Evolutionary conservation across 2,113 vertebrate species (phyloP).

Genomic region (Vombatus ursinus): DNA sequence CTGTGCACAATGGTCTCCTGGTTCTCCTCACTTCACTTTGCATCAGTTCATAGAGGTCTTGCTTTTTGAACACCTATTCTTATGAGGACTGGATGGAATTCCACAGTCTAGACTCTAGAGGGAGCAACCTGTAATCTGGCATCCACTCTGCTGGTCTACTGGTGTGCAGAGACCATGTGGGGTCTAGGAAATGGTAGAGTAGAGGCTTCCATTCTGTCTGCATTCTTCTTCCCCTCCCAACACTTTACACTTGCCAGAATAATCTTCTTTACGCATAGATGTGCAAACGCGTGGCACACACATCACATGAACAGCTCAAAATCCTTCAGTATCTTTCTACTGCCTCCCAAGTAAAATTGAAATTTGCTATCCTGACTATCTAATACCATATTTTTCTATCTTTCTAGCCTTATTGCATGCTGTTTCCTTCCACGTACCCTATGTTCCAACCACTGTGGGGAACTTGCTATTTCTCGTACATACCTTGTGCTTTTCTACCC

Average conservation of each 20-base stretch:
- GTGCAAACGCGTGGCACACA: background rate
- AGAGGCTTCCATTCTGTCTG: background rate
- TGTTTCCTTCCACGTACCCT: background rate
- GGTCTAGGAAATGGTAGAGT: background rate
- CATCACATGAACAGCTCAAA: background rate
- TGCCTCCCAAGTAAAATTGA: background rate
- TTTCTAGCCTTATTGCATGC: background rate
- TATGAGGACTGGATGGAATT: too few species aligned
- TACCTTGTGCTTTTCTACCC: background rate
- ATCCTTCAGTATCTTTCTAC: background rate
- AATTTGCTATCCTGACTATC: background rate
- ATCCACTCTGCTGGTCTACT: background rate
- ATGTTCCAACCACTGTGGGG: background rate
- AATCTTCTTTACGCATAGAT: background rate
- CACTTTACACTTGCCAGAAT: background rate
- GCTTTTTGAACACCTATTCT: too few species aligned
- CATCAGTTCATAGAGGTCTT: too few species aligned
- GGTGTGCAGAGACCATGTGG: background rate
- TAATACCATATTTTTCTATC: background rate
- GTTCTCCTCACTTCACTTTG: too few species aligned
- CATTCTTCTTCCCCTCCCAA: background rate
- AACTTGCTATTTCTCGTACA: background rate
- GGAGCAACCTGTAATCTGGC: background rate
- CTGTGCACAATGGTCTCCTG: too few species aligned
- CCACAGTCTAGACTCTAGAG: background rate